Percentiles rank a stretch among this genome's conserved stretches.
Conservation (phyloP, 2,797 vertebrate genomes). For the Ambastaia sidthimunki region DNA sequence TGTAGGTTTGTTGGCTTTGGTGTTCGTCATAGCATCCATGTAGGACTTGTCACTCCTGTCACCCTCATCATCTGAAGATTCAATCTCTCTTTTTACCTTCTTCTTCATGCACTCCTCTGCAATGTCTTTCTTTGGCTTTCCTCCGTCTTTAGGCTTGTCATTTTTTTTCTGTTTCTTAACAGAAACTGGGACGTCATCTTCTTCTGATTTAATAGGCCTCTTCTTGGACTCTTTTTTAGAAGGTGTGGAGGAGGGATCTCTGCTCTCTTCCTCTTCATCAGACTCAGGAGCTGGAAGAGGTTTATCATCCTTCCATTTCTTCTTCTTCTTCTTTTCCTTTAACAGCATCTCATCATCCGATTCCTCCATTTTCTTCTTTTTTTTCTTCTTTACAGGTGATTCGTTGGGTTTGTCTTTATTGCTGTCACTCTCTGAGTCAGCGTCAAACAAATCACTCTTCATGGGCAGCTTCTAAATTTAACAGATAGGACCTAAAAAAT, state of each 20-base stretch:
- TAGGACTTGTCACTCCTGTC: constrained; percentile 73
- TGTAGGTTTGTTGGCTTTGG: constrained; percentile 71
- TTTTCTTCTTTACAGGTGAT: constrained; percentile 86
- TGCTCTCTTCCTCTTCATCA: constrained; percentile 72
- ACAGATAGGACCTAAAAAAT: not conserved
- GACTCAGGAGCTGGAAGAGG: constrained; percentile 85
- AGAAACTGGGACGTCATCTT: constrained; percentile 78
- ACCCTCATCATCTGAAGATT: constrained; percentile 72
- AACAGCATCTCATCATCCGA: constrained; percentile 54
- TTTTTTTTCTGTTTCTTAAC: constrained; percentile 89
- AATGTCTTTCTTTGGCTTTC: constrained; percentile 77
- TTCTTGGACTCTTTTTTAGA: constrained; percentile 80
- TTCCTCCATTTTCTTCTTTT: constrained; percentile 72
- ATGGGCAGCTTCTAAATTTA: constrained; percentile 80
- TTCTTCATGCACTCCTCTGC: constrained; percentile 82
- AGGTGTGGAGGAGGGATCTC: constrained; percentile 42
- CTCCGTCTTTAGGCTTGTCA: constrained; percentile 73
- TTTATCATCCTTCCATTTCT: constrained; percentile 82
- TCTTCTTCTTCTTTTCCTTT: constrained; percentile 82
- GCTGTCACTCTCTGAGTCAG: constrained; percentile 87
- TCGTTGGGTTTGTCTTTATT: constrained; percentile 78
- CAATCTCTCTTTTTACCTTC: constrained; percentile 71
- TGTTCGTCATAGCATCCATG: constrained; percentile 60
- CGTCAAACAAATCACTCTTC: constrained; percentile 89
- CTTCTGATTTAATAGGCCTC: constrained; percentile 77